Base-by-base conservation (phyloP, 2,797 vertebrate species). In the Sarcophilus harrisii region DNA sequence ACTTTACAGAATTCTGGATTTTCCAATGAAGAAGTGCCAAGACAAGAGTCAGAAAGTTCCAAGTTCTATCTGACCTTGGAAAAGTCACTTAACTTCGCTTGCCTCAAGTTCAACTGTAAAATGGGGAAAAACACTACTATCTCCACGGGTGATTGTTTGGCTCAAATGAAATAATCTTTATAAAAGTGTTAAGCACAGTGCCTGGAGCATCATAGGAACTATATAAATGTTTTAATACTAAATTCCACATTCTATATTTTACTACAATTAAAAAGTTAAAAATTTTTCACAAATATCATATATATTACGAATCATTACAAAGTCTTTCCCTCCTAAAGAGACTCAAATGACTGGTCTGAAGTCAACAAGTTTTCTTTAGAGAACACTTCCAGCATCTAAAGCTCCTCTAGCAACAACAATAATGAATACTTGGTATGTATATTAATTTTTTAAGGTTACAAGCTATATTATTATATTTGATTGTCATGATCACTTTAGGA, bases 291-390 rank as follows among this genome's bases (percentile, higher is more conserved):
- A 32, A 73, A 90, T 54, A 18, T 93, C 5, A 38, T 18, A 94
- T n/a, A 1, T 95, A 96, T 10, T 28, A 57, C 29, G 0, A 45
- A 93, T 54, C 73, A 87, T 87, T 11, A 92, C 91, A 49, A 58
- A 45, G 12, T 89, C 91, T 91, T 87, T 62, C 16, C 24, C 94
- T 32, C 4, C 21, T 57, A 13, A 12, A 94, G 66, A 96, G 9
- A 95, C 18, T 4, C 58, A 91, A 95, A n/a, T 87, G 73, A 87
- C 38, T 87, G 73, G 38, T 73, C n/a, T 54, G 95, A 30, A 97
- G 90, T 87, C 27, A 55, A 62, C 49, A 73, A 16, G 60, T 59
- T 29, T n/a, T 13, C 94, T 94, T 94, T 90, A 95, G 49, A 57
- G 55, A 96, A 95, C 16, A 94, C 89, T 87, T 28, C 55, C 29